These are phyloP conservation scores for Drosophila neotestacea DNA, from an alignment of 2,888 invertebrate species.

Conservation along the genomic window DNA sequence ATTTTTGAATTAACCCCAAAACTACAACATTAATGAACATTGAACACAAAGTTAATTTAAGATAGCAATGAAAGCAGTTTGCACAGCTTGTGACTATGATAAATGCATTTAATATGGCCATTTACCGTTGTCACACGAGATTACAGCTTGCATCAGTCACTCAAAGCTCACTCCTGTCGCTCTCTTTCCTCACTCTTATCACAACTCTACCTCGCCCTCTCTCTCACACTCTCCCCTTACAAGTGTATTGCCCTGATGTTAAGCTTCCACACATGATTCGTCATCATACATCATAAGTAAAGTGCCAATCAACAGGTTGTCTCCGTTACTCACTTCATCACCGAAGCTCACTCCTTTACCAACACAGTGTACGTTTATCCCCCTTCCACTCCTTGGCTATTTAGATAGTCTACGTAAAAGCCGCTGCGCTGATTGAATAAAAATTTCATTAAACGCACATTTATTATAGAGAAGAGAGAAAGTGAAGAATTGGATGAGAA, in stretches of 20 bases:
- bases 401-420: constrained; percentile 36
- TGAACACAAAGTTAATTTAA: background rate
- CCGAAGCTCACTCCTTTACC: background rate
- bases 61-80: background rate
- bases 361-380: background rate
- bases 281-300: constrained; percentile 21
- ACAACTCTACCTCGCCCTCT: background rate
- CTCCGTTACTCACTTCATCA: background rate
- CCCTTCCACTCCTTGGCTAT: background rate
- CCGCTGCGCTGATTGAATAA: constrained; percentile 71
- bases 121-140: background rate
- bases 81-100: constrained; percentile 12
- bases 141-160: constrained; percentile 10
- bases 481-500: constrained; percentile 13
- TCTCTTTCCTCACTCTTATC: background rate
- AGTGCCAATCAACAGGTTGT: constrained; percentile 48
- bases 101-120: background rate
- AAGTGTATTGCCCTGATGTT: constrained; percentile 14
- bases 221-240: background rate
- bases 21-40: too few species aligned
- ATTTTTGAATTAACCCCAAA: too few species aligned
- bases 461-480: constrained; percentile 38
- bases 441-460: constrained; percentile 77
- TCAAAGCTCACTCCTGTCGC: constrained; percentile 9
- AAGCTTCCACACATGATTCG: constrained; percentile 13